phyloP scores from a whole-genome alignment of 2,113 vertebrate species.

The Cricetomys ansorgei region DNA sequence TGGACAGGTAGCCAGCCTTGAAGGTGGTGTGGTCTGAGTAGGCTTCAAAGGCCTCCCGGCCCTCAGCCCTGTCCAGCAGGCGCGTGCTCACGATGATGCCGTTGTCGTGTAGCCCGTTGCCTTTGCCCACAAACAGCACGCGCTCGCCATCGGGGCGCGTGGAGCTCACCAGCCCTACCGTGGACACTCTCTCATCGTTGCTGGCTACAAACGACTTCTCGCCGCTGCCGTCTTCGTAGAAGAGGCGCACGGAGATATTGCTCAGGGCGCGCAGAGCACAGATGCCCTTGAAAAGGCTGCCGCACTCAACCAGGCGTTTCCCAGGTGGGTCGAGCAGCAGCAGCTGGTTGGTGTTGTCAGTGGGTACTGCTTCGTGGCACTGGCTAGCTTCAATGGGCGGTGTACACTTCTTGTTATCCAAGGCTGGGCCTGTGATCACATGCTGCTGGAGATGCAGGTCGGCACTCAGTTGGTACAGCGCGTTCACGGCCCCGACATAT shows the following conservation, averaged over 20 bases:
- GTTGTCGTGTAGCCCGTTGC: conserved; percentile 93
- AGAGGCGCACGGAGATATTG: conserved; percentile 86
- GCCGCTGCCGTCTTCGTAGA: conserved; percentile 93
- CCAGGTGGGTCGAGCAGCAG: conserved; percentile 89
- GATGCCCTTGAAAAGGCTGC: conserved; percentile 96
- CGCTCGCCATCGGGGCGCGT: conserved; percentile 55
- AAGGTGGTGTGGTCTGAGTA: conserved; percentile 91
- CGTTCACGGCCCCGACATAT: conserved; percentile 95
- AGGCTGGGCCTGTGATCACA: conserved; percentile 87
- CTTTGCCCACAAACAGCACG: conserved; percentile 95
- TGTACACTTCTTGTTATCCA: conserved; percentile 93
- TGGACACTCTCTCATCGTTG: conserved; percentile 91
- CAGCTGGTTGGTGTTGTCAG: conserved; percentile 94
- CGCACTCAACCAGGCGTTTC: conserved; percentile 92
- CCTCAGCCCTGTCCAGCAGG: conserved; percentile 86
- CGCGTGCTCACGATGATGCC: conserved; percentile 97
- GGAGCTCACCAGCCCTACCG: conserved; percentile 94
- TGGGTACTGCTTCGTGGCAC: conserved; percentile 89
- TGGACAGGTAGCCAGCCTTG: conserved; percentile 89
- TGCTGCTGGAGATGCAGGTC: conserved; percentile 82
- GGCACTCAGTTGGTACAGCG: conserved; percentile 90
- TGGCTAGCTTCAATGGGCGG: conserved; percentile 92
- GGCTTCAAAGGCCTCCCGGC: conserved; percentile 94
- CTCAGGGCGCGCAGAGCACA: conserved; percentile 92
- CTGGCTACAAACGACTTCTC: conserved; percentile 98